Evolutionary conservation across 2,888 invertebrate species (phyloP).

Genomic region (Troilus luridus): DNA sequence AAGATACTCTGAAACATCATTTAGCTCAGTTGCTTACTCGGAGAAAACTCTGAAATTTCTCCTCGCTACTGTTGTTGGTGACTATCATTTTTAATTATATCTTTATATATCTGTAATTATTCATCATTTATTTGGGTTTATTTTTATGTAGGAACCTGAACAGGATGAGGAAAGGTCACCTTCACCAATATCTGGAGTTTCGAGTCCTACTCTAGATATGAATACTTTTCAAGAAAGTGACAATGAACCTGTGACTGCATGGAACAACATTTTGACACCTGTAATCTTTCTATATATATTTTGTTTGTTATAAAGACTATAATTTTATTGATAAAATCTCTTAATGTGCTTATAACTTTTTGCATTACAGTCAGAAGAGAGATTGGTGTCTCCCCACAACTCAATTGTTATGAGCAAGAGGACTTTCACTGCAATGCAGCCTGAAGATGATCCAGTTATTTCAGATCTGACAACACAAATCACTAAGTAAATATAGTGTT

Average conservation of each 20-base stretch:
- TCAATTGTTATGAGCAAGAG: constrained; percentile 64
- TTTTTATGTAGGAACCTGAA: constrained; percentile 26
- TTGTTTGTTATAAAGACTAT: not conserved
- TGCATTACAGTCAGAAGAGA: constrained; percentile 63
- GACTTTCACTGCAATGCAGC: constrained; percentile 62
- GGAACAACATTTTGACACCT: constrained; percentile 54
- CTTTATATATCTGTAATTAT: not conserved
- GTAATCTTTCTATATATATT: constrained; percentile 1
- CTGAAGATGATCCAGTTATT: constrained; percentile 59
- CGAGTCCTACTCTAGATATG: constrained; percentile 72
- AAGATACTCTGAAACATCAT: not conserved
- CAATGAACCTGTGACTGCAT: constrained; percentile 70
- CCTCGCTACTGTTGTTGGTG: no score
- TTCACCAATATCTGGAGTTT: constrained; percentile 63
- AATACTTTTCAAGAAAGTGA: constrained; percentile 75
- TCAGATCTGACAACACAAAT: constrained; percentile 62
- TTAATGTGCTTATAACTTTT: not conserved
- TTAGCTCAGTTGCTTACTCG: no score
- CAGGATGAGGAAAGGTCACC: constrained; percentile 63
- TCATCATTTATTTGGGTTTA: not conserved
- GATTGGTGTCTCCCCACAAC: constrained; percentile 65
- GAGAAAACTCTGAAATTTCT: no score
- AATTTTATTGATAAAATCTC: not conserved
- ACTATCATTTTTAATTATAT: not conserved
- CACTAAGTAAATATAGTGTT: constrained; percentile 60